Percentiles rank a stretch among this genome's conserved stretches.
Conservation (phyloP, 2,797 vertebrate species). For the Thamnophis elegans region DNA sequence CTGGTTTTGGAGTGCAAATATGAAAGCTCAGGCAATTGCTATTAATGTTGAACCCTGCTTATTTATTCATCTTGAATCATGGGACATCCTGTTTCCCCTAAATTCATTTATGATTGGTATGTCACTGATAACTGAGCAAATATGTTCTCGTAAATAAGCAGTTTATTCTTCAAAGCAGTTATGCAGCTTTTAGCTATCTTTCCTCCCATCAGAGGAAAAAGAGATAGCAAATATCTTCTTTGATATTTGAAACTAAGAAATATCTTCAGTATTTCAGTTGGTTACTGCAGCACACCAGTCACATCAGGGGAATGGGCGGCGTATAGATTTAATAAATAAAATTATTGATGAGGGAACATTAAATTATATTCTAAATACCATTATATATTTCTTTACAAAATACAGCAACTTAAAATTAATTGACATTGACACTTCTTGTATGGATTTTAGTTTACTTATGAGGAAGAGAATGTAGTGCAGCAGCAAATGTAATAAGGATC, state of each 20-base stretch:
- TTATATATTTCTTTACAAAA: neutral
- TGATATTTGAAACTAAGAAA: constrained; percentile 27
- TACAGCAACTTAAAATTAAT: neutral
- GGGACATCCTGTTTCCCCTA: constrained; percentile 21
- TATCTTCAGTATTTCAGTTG: constrained; percentile 10
- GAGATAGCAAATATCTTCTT: constrained; percentile 2
- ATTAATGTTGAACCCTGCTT: neutral
- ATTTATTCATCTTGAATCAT: constrained; percentile 13
- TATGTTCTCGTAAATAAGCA: constrained; percentile 11
- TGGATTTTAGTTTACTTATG: neutral
- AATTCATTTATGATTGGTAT: constrained; percentile 7
- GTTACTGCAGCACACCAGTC: neutral
- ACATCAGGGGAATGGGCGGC: neutral
- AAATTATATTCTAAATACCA: neutral
- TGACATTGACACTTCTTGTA: neutral
- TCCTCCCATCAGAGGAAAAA: constrained; percentile 7
- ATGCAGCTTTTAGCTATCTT: neutral
- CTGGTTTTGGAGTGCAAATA: neutral
- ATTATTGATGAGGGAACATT: neutral
- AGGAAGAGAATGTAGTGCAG: neutral
- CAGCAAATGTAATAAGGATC: neutral
- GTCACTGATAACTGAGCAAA: constrained; percentile 10
- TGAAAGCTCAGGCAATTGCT: neutral
- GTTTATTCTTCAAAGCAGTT: constrained; percentile 15
- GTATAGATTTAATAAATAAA: neutral